A percentile compares a stretch with the other conserved stretches of the same genome.
phyloP scores from a whole-genome alignment of 2,888 invertebrate genomes.

The Cantharis rufa region DNA sequence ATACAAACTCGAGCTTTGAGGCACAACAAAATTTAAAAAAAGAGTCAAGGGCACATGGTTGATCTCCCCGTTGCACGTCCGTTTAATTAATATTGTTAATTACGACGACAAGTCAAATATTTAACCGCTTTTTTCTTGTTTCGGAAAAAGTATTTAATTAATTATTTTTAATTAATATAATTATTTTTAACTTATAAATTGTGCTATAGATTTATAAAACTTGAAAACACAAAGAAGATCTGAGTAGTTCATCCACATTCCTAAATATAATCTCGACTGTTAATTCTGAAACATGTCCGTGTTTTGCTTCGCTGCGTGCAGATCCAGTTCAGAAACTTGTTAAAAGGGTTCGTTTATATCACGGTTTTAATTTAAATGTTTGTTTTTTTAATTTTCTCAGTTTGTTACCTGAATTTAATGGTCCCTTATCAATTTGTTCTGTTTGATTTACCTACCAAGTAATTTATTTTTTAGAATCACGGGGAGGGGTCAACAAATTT shows the following conservation, averaged over 20 bases:
- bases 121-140: neutral
- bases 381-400: conserved; percentile 29
- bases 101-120: neutral
- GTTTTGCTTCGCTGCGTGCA: conserved; percentile 49
- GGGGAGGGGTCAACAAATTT: neutral
- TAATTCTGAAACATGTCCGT: conserved; percentile 49
- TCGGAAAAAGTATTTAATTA: neutral
- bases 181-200: conserved; percentile 1
- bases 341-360: conserved; percentile 37
- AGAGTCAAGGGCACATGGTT: neutral
- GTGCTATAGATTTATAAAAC: conserved; percentile 3
- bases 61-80: neutral
- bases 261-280: conserved; percentile 49
- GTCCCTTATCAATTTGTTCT: neutral
- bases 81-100: neutral
- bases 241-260: conserved; percentile 46
- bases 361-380: conserved; percentile 36
- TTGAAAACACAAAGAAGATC: conserved; percentile 28
- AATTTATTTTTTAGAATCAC: neutral
- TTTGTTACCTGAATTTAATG: conserved; percentile 7
- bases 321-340: conserved; percentile 47
- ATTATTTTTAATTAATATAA: conserved; percentile 2
- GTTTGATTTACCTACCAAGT: neutral
- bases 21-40: too few relatives aligned
- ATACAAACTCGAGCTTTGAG: neutral